phyloP scores from a whole-genome alignment of 2,797 vertebrate species.

The Lagorchestes hirsutus region DNA sequence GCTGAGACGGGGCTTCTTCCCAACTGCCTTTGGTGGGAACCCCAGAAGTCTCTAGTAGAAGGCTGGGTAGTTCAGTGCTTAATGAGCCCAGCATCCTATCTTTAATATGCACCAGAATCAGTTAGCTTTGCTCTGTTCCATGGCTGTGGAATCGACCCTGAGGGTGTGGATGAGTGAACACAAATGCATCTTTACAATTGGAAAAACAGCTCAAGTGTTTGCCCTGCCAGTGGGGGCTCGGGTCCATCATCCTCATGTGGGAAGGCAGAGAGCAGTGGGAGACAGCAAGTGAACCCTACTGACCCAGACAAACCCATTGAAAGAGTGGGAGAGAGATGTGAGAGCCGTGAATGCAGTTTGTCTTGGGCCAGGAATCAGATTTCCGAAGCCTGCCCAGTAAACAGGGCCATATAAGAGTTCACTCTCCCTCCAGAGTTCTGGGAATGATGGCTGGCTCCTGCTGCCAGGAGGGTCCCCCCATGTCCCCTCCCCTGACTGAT shows the following conservation, averaged over 20 bases:
- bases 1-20: conserved; percentile 33
- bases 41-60: neutral
- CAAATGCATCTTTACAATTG: conserved; percentile 3
- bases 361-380: neutral
- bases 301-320: neutral
- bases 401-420: neutral
- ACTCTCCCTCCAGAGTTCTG: neutral
- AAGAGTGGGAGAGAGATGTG: neutral
- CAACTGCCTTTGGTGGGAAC: conserved; percentile 24
- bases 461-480: neutral
- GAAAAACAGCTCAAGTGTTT: neutral
- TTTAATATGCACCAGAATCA: neutral
- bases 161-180: neutral
- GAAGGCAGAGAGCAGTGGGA: neutral
- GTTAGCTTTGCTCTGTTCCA: conserved; percentile 18
- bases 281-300: neutral
- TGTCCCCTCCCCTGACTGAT: neutral
- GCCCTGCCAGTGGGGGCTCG: neutral
- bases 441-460: neutral
- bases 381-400: neutral
- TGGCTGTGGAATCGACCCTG: neutral
- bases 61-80: neutral
- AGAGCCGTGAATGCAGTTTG: neutral
- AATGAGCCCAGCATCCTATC: neutral
- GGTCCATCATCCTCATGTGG: neutral